Evolutionary conservation across 2,888 invertebrate genomes (phyloP).

Genomic region (Lycocerus yunnanus): DNA sequence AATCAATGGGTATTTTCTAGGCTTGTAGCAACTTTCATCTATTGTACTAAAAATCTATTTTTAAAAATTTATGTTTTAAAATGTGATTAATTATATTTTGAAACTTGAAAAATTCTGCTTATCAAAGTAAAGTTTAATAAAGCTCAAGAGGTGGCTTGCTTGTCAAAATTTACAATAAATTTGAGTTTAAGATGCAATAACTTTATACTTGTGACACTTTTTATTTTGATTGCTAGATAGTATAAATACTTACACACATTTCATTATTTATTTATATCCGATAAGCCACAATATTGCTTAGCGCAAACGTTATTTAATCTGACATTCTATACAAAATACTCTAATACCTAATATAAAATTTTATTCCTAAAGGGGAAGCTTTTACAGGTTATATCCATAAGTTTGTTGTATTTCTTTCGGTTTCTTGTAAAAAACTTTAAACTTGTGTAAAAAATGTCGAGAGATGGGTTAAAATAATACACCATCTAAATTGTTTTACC

Average conservation of each 20-base stretch:
- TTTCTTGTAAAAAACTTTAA: neutral
- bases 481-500: neutral
- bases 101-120: neutral
- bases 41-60: neutral
- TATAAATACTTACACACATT: neutral
- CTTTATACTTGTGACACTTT: neutral
- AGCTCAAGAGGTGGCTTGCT: neutral
- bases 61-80: neutral
- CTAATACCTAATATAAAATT: neutral
- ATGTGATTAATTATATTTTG: neutral
- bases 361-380: neutral
- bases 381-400: neutral
- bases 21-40: slow-evolving; percentile 1
- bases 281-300: neutral
- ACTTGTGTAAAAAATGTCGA: neutral
- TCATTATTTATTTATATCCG: neutral
- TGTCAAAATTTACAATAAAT: neutral
- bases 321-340: neutral
- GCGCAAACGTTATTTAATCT: neutral
- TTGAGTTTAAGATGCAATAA: neutral
- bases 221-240: neutral
- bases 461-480: neutral
- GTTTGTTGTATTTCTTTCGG: neutral
- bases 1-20: slow-evolving; percentile 17
- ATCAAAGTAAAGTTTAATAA: neutral